These are phyloP conservation scores for Leucoraja ocellata DNA, from an alignment of 2,797 vertebrate genomes.

Conservation along the genomic window DNA sequence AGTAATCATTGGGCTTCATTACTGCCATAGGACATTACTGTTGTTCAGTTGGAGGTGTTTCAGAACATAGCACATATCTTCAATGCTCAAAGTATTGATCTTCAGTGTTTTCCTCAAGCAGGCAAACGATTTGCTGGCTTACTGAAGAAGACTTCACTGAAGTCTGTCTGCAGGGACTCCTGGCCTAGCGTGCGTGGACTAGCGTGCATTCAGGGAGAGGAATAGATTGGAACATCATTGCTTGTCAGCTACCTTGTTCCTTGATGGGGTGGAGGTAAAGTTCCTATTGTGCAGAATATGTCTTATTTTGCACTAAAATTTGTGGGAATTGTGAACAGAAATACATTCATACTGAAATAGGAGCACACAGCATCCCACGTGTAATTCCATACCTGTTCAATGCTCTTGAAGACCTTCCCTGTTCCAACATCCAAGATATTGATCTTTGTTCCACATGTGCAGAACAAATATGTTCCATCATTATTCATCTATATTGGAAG, in stretches of 20 bases:
- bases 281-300: background rate
- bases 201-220: no score
- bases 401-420: constrained; percentile 65
- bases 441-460: constrained; percentile 73
- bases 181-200: no score
- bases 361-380: background rate
- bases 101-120: no score
- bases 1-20: no score
- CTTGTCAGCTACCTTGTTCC: background rate
- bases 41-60: no score
- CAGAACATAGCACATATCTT: no score
- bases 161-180: no score
- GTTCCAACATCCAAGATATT: constrained; percentile 77
- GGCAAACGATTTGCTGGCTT: no score
- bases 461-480: constrained; percentile 80
- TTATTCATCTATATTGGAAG: constrained; percentile 64
- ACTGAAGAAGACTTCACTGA: no score
- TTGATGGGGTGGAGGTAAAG: background rate
- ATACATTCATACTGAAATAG: background rate
- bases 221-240: no score
- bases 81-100: no score
- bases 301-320: background rate
- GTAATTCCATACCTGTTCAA: constrained; percentile 73
- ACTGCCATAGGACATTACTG: no score
- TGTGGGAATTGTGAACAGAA: background rate